Conservation (phyloP, 2,113 vertebrate genomes). For the Geococcyx californianus region DNA sequence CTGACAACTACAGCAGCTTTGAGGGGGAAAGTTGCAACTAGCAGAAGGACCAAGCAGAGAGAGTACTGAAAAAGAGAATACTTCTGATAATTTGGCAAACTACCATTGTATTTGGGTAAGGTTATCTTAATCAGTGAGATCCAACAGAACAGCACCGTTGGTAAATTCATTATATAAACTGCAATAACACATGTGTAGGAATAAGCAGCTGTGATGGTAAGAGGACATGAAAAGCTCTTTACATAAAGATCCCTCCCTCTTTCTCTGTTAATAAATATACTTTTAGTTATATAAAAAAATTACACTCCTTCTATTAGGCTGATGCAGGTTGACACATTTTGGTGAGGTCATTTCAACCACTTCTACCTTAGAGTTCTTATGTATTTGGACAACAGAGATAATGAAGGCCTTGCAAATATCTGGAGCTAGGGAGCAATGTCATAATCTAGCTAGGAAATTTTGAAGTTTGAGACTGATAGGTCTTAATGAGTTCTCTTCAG, state of each 20-base stretch:
- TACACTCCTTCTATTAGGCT: not conserved
- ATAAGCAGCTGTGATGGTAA: not conserved
- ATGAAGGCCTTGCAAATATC: no score
- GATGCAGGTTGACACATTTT: not conserved
- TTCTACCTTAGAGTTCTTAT: not conserved
- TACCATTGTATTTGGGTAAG: not conserved
- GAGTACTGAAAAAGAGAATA: not conserved
- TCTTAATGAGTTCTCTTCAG: not conserved
- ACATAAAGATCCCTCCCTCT: not conserved
- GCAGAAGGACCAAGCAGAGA: not conserved
- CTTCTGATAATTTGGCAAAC: not conserved
- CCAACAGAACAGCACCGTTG: not conserved
- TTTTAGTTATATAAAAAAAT: not conserved
- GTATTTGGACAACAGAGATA: not conserved
- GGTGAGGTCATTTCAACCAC: not conserved
- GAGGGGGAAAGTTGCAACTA: not conserved
- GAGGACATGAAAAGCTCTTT: not conserved
- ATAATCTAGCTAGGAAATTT: not conserved
- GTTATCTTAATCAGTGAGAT: not conserved
- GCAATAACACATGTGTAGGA: accelerated
- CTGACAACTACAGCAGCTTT: not conserved
- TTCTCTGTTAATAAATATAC: not conserved
- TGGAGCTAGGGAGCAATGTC: not conserved
- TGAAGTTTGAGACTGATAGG: not conserved
- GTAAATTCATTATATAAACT: not conserved